A percentile compares a stretch with the other conserved stretches of the same genome.
phyloP scores from a whole-genome alignment of 2,888 invertebrate genomes.

The Phaedon cochleariae region DNA sequence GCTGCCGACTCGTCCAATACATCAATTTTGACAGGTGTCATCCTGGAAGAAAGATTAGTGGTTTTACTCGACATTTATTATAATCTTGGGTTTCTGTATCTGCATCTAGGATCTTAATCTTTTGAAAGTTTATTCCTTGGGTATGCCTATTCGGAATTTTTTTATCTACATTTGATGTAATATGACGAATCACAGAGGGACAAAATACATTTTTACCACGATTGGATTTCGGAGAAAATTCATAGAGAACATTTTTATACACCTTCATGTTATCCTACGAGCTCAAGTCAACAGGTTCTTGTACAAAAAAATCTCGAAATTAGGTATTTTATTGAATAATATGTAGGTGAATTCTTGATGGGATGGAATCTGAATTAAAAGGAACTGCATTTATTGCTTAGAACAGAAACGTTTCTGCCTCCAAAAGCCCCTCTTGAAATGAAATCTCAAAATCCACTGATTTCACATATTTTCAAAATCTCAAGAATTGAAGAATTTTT shows the following conservation, averaged over 20 bases:
- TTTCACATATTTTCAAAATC: too few relatives aligned
- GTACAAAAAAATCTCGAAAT: not conserved
- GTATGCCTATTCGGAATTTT: not conserved
- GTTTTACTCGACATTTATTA: not conserved
- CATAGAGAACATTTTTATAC: not conserved
- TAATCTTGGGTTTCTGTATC: not conserved
- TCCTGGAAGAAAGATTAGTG: not conserved
- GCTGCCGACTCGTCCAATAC: not conserved
- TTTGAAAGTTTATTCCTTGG: not conserved
- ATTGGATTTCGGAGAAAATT: too few relatives aligned
- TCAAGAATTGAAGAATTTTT: too few relatives aligned
- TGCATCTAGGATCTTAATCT: not conserved
- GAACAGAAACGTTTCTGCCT: too few relatives aligned
- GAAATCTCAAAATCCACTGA: too few relatives aligned
- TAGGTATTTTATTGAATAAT: not conserved
- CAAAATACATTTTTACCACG: not conserved
- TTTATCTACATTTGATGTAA: too few relatives aligned
- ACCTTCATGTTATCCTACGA: not conserved
- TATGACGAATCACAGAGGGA: not conserved
- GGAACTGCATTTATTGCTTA: too few relatives aligned
- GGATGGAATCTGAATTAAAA: too few relatives aligned
- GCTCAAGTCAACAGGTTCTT: not conserved
- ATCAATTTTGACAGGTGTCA: constrained; percentile 1
- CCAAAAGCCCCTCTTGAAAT: too few relatives aligned
- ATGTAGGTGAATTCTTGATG: too few relatives aligned